Evolutionary conservation across 2,113 vertebrate genomes (phyloP), one percentile per base, ranked within the genome.

Genomic region (Stictonetta naevosa): DNA sequence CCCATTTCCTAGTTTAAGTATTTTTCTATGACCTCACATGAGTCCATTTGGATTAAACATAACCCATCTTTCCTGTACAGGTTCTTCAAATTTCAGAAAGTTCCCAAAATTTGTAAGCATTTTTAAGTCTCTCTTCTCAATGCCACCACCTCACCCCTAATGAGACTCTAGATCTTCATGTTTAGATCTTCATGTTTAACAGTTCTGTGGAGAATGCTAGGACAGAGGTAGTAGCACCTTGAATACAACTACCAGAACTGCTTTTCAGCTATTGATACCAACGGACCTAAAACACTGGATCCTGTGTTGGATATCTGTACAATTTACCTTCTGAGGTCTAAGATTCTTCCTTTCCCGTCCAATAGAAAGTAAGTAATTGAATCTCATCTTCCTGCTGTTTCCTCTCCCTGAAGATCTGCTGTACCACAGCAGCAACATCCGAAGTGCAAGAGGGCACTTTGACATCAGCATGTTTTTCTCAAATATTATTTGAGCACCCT

Each of bases 181-280:
- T 80, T 76, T 68, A 34, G 36, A 20, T 29, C 4, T 90, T 72
- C 6, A 2, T 33, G 13, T 72, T 72, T 76, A 82, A 26, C 18
- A 69, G 23, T 11, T 22, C 46, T 48, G 12, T 79, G 44, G 16
- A 58, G n/a, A 88, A 71, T 14, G 17, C 10, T 33, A 75, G 5
- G 1, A 0, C 29, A 29, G 26, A 38, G 15, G 3, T 13, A 56
- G 25, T 38, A 9, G 38, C 1, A 1, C 16, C 25, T 88, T 50
- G 13, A 76, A 36, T 38, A 36, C 11, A 85, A 16, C 12, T 88
- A 55, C 10, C 19, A 82, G 71, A 77, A 72, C 20, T 60, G 10
- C 19, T 75, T 48, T 80, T 26, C 38, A n/a, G 59, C 38, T 60
- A 2, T 14, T 56, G 75, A 14, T 92, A 34, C 19, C 23, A 44